Conservation (phyloP, 2,797 vertebrate genomes). For the Furcifer pardalis region DNA sequence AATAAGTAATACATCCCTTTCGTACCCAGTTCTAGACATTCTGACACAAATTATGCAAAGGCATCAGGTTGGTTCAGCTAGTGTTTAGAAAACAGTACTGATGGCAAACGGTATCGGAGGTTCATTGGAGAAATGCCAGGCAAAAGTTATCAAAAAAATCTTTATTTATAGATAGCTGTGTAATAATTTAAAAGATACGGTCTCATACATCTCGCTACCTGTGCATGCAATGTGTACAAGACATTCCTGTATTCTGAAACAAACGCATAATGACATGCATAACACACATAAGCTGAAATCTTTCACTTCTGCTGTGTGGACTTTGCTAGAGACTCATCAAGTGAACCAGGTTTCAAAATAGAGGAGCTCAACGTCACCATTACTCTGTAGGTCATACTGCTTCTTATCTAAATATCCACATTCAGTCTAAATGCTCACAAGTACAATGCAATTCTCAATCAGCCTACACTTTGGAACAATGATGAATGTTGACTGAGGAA, state of each 20-base stretch:
- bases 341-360: neutral
- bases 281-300: neutral
- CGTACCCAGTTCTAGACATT: neutral
- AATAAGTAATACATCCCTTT: neutral
- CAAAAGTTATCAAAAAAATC: neutral
- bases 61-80: neutral
- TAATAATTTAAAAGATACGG: constrained; percentile 1
- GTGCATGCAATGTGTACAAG: neutral
- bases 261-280: neutral
- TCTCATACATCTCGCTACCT: neutral
- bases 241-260: neutral
- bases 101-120: neutral
- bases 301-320: neutral
- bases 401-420: neutral
- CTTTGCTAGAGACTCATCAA: neutral
- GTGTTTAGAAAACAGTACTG: neutral
- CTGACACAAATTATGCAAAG: neutral
- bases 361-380: neutral
- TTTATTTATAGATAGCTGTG: constrained; percentile 21
- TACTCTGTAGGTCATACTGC: neutral
- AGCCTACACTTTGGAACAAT: neutral
- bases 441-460: neutral
- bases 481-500: neutral
- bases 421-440: neutral
- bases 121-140: neutral